Base-by-base conservation (phyloP, 2,113 vertebrate genomes). In the Chaetorhynchus papuensis region DNA sequence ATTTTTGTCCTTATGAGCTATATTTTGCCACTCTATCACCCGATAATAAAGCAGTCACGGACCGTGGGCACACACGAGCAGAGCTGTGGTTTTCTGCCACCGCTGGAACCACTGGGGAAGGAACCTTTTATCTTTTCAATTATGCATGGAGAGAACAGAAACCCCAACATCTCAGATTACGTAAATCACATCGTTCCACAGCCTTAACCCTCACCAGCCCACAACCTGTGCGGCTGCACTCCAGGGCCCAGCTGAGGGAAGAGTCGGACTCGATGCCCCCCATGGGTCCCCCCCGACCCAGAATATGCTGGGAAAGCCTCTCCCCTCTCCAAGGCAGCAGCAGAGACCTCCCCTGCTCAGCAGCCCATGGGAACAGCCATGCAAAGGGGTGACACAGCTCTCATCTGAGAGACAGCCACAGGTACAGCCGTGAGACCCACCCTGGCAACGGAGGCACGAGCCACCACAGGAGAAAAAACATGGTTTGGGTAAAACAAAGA, bases 251-350 rank as follows among this genome's bases (percentile, higher is more conserved):
- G 24, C 33, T 57, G 53, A 27, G 41, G 13, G n/a, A 11, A 21
- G 5, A 11, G 61, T 2, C 17, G 52, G 5, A 3, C 14, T 8
- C 2, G 1, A 2, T 26, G 26, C 4, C 24, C 52, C 39, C 6
- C 4, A 37, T 33, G 50, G 39, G 30, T 26, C 37, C 49, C 22
- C 27, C 44, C 60, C 21, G 28, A 1, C 19, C 30, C 49, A 10
- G 35, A 15, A 26, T 1, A 13, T 23, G 27, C 45, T 20, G 54
- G 1, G 50, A 4, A 7, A 83, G 28, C 13, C 52, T 59, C 59
- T 31, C 12, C 15, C 60, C 27, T 9, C 22, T 21, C 9, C 33
- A 35, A 2, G 23, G 35, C 59, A 13, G 4, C 56, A 47, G 75
- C 49, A 68, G 45, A 60, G 57, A 33, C 8, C 15, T 56, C 7